Base-by-base conservation (phyloP, 1,140 invertebrate species). In the Acromyrmex charruanus region DNA sequence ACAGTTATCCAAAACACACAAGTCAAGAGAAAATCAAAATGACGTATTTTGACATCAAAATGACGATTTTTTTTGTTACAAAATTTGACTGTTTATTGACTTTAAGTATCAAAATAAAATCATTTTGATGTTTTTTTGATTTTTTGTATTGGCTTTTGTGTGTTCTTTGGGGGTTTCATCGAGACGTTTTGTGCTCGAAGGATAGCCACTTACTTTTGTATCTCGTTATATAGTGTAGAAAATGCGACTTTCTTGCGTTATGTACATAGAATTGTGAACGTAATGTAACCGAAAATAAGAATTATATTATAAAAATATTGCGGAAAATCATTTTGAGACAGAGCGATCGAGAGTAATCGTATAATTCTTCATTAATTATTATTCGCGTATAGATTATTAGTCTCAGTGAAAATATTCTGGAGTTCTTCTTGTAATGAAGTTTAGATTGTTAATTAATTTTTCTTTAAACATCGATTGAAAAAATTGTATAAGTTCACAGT, bases 161-260 rank as follows among this genome's bases (percentile, higher is more conserved):
- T 44, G 39, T 10, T 44, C 39, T 9, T 44, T 44, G 39, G 9
- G 39, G 39, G 10, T 35, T 66, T 25, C 71, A 31, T 51, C 31
- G 55, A 53, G 16, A 44, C 51, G 25, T 75, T 18, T 68, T 75
- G 21, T n/a, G 49, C 77, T 87, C 71, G 49, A 77, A 72, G 25
- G 4, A 39, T 31, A 39, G 21, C 12, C 71, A 21, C 49, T 82
- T 71, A 82, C 89, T 89, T 87, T 89, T 61, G 51, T 87, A 89
- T 80, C 2, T 82, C 21, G 63, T 84, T 82, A 44, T 84, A 71
- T 58, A 69, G 53, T 84, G n/a, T 61, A 75, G 12, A 55, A 31
- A 63, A 16, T 49, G 69, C 69, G 39, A 61, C 51, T 84, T 61
- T 61, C 80, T 61, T 84, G 10, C 82, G 61, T 79, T 66, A 66